These are phyloP conservation scores for Parauchenoglanis ngamensis DNA, from an alignment of 2,797 vertebrate genomes.

Conservation along the genomic window DNA sequence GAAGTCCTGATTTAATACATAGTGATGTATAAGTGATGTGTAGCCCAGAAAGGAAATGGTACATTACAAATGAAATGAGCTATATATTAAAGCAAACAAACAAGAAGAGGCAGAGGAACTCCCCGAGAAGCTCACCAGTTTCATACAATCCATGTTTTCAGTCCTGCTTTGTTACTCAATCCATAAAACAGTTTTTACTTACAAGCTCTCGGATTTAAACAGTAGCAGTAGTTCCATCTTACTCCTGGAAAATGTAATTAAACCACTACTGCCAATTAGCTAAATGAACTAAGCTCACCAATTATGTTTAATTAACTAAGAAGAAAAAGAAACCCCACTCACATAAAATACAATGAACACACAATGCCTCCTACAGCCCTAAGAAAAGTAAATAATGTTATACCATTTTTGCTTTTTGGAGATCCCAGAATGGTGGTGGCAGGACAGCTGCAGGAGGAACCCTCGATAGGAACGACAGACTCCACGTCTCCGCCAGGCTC, in stretches of 20 bases:
- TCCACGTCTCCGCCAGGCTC: slow-evolving; percentile 78
- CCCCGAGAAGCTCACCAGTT: too few relatives aligned
- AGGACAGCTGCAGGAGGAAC: slow-evolving; percentile 84
- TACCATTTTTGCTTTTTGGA: slow-evolving; percentile 88
- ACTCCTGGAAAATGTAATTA: neutral
- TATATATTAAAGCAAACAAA: neutral
- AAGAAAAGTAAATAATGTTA: neutral
- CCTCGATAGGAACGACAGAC: slow-evolving; percentile 77
- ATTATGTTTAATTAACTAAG: neutral
- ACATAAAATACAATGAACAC: neutral
- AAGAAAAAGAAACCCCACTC: neutral
- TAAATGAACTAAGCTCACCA: neutral
- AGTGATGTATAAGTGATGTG: neutral
- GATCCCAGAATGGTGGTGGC: slow-evolving; percentile 80
- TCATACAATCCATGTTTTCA: neutral
- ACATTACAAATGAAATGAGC: neutral
- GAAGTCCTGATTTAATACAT: neutral
- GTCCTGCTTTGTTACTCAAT: neutral
- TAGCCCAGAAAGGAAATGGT: too few relatives aligned
- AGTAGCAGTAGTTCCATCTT: neutral
- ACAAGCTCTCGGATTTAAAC: neutral
- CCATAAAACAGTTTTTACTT: neutral
- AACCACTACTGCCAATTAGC: neutral
- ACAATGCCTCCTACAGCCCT: neutral
- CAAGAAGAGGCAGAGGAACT: neutral